Evolutionary conservation across 92 coral and sea anemone genomes (phyloP).

Genomic region (Parazoanthus atlanticus): DNA sequence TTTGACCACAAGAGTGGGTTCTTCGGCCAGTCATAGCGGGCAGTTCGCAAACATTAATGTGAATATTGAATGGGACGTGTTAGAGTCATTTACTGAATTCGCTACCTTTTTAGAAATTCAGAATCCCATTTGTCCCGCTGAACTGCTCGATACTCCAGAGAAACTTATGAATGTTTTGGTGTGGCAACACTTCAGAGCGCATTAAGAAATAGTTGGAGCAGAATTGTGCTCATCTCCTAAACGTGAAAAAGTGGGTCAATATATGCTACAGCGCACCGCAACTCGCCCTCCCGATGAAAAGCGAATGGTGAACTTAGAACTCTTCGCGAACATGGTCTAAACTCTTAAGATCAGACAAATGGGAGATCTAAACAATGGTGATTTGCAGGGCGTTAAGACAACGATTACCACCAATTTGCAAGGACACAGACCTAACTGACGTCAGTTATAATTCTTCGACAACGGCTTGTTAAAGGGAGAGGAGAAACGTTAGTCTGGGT

Average conservation of each 20-base stretch:
- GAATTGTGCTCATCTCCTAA: too few relatives aligned
- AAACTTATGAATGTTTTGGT: conserved; percentile 87
- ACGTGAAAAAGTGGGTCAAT: too few relatives aligned
- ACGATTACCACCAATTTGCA: not conserved
- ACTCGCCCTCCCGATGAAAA: not conserved
- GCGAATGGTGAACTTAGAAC: not conserved
- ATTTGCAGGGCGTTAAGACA: not conserved
- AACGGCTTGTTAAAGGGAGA: not conserved
- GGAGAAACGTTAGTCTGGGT: not conserved
- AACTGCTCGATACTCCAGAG: conserved; percentile 94
- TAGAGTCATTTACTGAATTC: conserved; percentile 93
- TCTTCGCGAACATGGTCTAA: not conserved
- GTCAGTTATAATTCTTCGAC: not conserved
- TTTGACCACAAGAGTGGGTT: not conserved
- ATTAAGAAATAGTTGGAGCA: not conserved
- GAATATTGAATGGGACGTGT: conserved; percentile 88
- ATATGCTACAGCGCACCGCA: too few relatives aligned
- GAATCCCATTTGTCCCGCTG: conserved; percentile 98
- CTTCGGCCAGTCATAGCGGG: not conserved
- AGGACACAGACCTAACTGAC: not conserved
- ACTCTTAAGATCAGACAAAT: not conserved
- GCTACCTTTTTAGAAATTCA: conserved; percentile 88
- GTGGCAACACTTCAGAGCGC: conserved; percentile 59
- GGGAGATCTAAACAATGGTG: not conserved
- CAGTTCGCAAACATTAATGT: conserved; percentile 25